phyloP scores from a whole-genome alignment of 1,140 invertebrate genomes.

The Ridgeia piscesae region DNA sequence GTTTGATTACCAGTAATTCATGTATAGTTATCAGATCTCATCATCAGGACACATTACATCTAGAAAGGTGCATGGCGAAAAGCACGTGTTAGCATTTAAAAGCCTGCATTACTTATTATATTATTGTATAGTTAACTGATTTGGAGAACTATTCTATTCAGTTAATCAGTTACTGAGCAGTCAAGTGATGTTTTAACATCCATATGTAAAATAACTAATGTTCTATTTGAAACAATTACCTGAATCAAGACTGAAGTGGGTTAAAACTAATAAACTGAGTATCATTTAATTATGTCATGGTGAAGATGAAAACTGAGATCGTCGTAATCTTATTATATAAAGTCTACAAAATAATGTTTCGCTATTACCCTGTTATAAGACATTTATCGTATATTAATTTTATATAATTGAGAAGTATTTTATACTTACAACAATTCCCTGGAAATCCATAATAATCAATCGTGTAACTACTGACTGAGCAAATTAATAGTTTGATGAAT shows the following conservation, averaged over 20 bases:
- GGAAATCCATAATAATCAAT: background rate
- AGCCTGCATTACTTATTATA: too few species aligned
- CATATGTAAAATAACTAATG: background rate
- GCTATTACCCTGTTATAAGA: background rate
- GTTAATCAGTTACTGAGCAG: too few species aligned
- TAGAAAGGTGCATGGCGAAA: too few species aligned
- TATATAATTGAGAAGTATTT: background rate
- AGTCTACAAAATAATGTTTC: background rate
- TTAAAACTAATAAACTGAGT: background rate
- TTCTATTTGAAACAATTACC: background rate
- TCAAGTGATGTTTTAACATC: too few species aligned
- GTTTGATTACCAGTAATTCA: too few species aligned
- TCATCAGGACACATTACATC: too few species aligned
- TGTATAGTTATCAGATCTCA: too few species aligned
- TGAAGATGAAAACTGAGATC: background rate
- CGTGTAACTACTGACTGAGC: background rate
- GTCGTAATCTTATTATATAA: background rate
- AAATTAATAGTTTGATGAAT: background rate
- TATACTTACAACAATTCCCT: background rate
- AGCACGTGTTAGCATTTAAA: too few species aligned
- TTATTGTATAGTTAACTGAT: too few species aligned
- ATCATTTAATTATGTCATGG: background rate
- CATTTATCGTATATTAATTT: background rate
- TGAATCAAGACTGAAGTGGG: background rate
- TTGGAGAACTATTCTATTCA: too few species aligned